Evolutionary conservation across 2,888 invertebrate genomes (phyloP).

Genomic region (Dinocampus coccinellae): DNA sequence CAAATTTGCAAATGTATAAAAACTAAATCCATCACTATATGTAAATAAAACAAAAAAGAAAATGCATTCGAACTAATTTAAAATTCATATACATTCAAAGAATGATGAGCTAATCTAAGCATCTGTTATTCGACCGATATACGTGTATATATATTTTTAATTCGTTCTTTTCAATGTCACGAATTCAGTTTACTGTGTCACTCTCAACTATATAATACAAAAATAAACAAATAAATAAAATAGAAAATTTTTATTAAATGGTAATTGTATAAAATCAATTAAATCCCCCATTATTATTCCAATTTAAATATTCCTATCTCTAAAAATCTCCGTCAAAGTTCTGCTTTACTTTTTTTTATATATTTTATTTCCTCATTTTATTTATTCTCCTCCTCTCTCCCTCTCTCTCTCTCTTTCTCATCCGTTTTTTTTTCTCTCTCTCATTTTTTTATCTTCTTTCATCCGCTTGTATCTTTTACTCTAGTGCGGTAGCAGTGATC

Average conservation of each 20-base stretch:
- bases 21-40: slow-evolving; percentile 48
- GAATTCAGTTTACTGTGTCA: slow-evolving; percentile 31
- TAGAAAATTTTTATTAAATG: slow-evolving; percentile 3
- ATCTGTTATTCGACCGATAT: slow-evolving; percentile 44
- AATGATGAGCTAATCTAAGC: slow-evolving; percentile 41
- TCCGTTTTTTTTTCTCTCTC: no score
- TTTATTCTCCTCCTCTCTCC: background rate
- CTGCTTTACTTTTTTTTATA: background rate
- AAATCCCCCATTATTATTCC: slow-evolving; percentile 8
- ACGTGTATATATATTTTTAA: slow-evolving; percentile 27
- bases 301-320: background rate
- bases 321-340: background rate
- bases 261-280: background rate
- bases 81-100: slow-evolving; percentile 44
- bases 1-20: slow-evolving; percentile 26
- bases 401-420: background rate
- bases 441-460: background rate
- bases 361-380: background rate
- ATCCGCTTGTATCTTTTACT: background rate
- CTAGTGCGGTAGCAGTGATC: background rate
- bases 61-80: slow-evolving; percentile 45
- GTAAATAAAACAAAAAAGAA: slow-evolving; percentile 44
- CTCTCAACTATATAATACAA: slow-evolving; percentile 12
- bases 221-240: background rate
- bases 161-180: slow-evolving; percentile 10